These are phyloP conservation scores for Colossoma macropomum DNA, from an alignment of 2,113 vertebrate genomes.

Conservation along the genomic window DNA sequence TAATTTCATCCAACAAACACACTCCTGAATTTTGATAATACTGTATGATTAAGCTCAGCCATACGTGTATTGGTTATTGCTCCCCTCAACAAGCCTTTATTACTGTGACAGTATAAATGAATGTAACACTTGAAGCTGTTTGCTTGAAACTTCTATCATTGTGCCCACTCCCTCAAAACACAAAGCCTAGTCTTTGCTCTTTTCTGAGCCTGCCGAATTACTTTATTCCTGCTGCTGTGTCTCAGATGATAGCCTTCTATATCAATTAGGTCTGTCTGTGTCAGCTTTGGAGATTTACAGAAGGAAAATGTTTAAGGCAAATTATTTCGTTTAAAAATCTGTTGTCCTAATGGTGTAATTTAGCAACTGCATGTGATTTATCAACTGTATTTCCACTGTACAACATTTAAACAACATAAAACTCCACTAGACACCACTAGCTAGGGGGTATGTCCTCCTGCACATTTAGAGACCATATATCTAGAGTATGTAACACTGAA, in stretches of 20 bases:
- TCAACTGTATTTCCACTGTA: neutral
- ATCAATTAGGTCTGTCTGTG: neutral
- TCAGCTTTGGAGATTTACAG: too few relatives aligned
- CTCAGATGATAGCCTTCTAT: neutral
- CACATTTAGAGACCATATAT: slow-evolving; percentile 3
- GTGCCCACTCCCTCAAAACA: neutral
- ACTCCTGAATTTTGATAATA: neutral
- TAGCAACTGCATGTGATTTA: neutral
- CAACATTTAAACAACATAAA: neutral
- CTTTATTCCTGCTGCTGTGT: neutral
- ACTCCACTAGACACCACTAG: neutral
- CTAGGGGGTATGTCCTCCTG: neutral
- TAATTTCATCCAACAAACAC: neutral
- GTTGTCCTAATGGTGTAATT: neutral
- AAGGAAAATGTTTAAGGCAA: neutral
- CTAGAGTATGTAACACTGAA: neutral
- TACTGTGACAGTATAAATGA: neutral
- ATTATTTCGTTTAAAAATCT: neutral
- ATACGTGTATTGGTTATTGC: neutral
- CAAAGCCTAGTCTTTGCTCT: neutral
- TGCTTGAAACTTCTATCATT: neutral
- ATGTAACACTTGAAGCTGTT: neutral
- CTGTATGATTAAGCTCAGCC: neutral
- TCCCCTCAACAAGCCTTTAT: neutral
- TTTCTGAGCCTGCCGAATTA: neutral